Evolutionary conservation across 2,797 vertebrate species (phyloP), one percentile per base, ranked within the genome.

Genomic region (Todus mexicanus): DNA sequence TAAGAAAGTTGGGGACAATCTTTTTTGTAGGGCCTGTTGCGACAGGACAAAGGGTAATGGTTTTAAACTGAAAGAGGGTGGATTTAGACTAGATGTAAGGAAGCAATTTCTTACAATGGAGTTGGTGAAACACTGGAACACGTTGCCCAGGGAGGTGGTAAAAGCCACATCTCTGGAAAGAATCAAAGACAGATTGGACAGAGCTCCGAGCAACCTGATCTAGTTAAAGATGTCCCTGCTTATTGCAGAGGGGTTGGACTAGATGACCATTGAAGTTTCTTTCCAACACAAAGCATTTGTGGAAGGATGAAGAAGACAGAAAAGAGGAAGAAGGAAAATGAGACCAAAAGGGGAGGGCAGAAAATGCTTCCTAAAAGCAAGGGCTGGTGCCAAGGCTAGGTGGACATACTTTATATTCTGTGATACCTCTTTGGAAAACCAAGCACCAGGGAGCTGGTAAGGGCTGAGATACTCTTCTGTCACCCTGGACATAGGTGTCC

Each of bases 381-480:
- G 6, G 27, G 8, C 29, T 45, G 37, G 7, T 59, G 31, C 4
- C 9, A 61, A 47, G n/a, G 10, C 7, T 47, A 29, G 19, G 17
- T 57, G 35, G 10, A 7, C 12, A 25, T 0, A 7, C 53, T 35
- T 63, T 38, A 22, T 47, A 16, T 1, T 79, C 19, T 2, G 1
- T 42, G 63, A 5, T 23, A 12, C 7, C 78, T 29, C 54, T 71
- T 66, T 35, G 16, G 25, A 77, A 71, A 85, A 48, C 15, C 16
- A 74, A 57, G 23, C 40, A 4, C 18, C 13, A 3, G 31, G 22
- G 15, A 8, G 12, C 5, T 4, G 10, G 15, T 14, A 33, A 65
- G 66, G 25, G 3, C 1, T 35, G 70, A 59, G 22, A 75, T 8
- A 5, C 5, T 14, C 33, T n/a, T 7, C 43, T 84, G 15, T 53